These are phyloP conservation scores for Folsomia candida DNA, from an alignment of 2,888 invertebrate species.

Conservation along the genomic window DNA sequence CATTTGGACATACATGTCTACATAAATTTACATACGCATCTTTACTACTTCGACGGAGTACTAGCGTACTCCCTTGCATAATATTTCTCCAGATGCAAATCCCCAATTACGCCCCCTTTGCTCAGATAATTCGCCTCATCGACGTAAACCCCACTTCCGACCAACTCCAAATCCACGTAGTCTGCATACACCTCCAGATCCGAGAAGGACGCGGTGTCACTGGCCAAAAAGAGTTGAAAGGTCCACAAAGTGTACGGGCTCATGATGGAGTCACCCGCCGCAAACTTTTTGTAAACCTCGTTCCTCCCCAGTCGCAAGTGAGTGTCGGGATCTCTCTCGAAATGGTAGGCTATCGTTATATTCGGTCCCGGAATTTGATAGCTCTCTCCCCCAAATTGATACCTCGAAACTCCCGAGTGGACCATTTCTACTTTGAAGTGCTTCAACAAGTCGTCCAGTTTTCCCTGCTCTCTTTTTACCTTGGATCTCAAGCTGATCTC, in stretches of 20 bases:
- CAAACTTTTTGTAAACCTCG: conserved; percentile 17
- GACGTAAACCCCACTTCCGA: conserved; percentile 19
- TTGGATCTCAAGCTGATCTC: conserved; percentile 17
- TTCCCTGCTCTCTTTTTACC: not conserved
- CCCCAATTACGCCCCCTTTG: too few species aligned
- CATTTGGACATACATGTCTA: too few species aligned
- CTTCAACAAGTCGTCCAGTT: conserved; percentile 8
- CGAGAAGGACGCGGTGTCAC: not conserved
- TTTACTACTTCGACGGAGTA: too few species aligned
- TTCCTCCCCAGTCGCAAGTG: conserved; percentile 7
- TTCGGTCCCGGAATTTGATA: too few species aligned
- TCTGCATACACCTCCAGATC: not conserved
- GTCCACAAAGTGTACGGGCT: conserved; percentile 32
- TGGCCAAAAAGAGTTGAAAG: conserved; percentile 1
- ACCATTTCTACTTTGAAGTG: conserved; percentile 19
- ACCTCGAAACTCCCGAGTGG: conserved; percentile 16
- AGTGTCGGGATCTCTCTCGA: conserved; percentile 15
- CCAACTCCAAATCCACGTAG: conserved; percentile 19
- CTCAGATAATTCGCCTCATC: too few species aligned
- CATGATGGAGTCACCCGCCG: conserved; percentile 13
- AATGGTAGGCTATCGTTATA: conserved; percentile 9
- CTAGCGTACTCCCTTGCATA: too few species aligned
- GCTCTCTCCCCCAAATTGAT: too few species aligned
- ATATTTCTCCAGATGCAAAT: too few species aligned
- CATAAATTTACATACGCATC: too few species aligned